A percentile compares a stretch with the other conserved stretches of the same genome.
Conservation (phyloP, 2,113 vertebrate species). For the Leptocoma aspasia region DNA sequence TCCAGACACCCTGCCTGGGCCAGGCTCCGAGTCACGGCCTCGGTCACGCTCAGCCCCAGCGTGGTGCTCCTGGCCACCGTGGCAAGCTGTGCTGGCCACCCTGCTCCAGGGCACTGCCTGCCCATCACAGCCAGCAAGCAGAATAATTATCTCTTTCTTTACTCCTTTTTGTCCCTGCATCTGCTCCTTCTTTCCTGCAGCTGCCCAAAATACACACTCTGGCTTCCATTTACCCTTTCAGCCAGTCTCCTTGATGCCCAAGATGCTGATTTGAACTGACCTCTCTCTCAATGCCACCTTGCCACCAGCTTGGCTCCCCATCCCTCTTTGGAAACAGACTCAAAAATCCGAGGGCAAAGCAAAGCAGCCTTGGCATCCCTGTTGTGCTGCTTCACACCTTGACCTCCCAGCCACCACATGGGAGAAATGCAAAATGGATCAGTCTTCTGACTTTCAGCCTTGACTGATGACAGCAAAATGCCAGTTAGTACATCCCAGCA, state of each 20-base stretch:
- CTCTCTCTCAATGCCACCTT: neutral
- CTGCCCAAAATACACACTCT: neutral
- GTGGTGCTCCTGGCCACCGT: neutral
- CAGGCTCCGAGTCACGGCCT: neutral
- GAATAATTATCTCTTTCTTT: neutral
- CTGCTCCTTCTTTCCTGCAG: neutral
- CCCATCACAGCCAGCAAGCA: neutral
- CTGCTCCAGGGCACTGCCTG: neutral
- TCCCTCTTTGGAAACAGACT: neutral
- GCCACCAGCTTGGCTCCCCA: neutral
- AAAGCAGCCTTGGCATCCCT: neutral
- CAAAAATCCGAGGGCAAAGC: neutral
- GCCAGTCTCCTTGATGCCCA: neutral
- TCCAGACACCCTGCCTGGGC: neutral
- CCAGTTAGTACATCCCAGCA: neutral
- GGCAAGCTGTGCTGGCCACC: neutral
- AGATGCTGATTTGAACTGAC: neutral
- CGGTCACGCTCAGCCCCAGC: neutral
- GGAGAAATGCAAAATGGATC: neutral
- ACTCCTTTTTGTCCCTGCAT: neutral
- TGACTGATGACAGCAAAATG: neutral
- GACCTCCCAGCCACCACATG: neutral
- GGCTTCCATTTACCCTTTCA: neutral
- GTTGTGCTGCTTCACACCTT: neutral
- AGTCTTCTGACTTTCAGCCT: neutral